Evolutionary conservation across 2,888 invertebrate genomes (phyloP), one percentile per base, ranked within the genome.

Genomic region (Meiosimyza decipiens): DNA sequence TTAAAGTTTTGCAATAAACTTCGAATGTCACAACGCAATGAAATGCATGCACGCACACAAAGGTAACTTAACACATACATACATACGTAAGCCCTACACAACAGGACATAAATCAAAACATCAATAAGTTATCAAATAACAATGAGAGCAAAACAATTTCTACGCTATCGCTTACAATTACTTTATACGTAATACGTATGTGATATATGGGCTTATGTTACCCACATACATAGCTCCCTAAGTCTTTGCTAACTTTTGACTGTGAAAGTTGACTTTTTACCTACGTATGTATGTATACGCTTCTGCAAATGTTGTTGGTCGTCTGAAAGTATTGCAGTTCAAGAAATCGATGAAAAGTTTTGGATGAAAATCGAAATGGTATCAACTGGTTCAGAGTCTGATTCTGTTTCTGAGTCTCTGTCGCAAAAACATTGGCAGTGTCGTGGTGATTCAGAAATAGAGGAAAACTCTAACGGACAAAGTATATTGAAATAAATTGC

Each of bases 401-500:
- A 40, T 40, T 40, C 9, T 7, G 9, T 40, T 40, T 40, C 40
- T 7, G 40, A 40, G 9, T 40, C 9, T 40, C 40, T 7, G 9
- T 40, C 40, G 40, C 9, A 6, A 40, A 40, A 40, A 40, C 9
- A 6, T 40, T 40, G 54, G 54, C 54, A 54, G 13, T 18, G 7
- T n/a, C 13, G 18, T 9, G 7, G 18, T n/a, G n/a, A 15, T n/a
- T 18, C n/a, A 2, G 33, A 63, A 63, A 52, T 15, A 22, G 28
- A 22, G 51, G 33, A 60, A 60, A 63, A 55, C 18, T 33, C 16
- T 40, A 65, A 66, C 67, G 67, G 66, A 72, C 55, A 72, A 73
- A 73, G 59, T 65, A 70, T 73, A 73, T 73, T 73, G 70, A 73
- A 70, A 65, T 65, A 73, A 73, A 73, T 72, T 73, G 65, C 49